Evolutionary conservation across 2,113 vertebrate genomes (phyloP), one percentile per base, ranked within the genome.

Genomic region (Malurus melanocephalus): DNA sequence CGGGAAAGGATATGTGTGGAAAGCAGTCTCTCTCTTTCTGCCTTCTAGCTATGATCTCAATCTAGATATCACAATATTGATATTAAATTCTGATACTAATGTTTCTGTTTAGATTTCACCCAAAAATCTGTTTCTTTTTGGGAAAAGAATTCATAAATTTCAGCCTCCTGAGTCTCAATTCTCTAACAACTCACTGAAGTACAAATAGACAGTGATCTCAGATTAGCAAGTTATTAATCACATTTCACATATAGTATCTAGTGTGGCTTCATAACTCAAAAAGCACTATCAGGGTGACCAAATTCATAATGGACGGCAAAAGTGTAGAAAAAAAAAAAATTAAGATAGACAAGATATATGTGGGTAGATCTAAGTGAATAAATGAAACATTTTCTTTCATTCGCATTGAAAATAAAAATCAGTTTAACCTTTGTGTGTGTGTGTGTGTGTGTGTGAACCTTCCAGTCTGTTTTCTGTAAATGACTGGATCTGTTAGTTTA

Each of bases 51-150:
- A 94, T 87, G 89, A 92, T 73, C 86, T 78, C 74, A 84, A 61
- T 78, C 67, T 95, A 95, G 88, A 82, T 91, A 95, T 90, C 91
- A 93, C 72, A 95, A 94, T 95, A 95, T 93, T 96, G 89, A 96
- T 97, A 97, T 93, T 93, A 94, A 90, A 94, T 94, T 93, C 85
- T 88, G 83, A 95, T 96, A 92, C 89, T 80, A 95, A 81, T 81
- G 62, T 92, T 97, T 96, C 87, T 87, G 93, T 96, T 93, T 94
- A 81, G 78, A 94, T 71, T 95, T 96, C 92, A 93, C 57, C 69
- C 90, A 68, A 86, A 95, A 96, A 95, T 91, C 38, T 95, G 90
- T 92, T 95, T 95, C 51, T 91, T 92, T 91, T 67, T 80, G 75
- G 59, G 80, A 15, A 83, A 92, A 86, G 92, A 89, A 94, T 38